Evolutionary conservation across 2,888 invertebrate species (phyloP).

Genomic region (Malthinus seriepunctatus): DNA sequence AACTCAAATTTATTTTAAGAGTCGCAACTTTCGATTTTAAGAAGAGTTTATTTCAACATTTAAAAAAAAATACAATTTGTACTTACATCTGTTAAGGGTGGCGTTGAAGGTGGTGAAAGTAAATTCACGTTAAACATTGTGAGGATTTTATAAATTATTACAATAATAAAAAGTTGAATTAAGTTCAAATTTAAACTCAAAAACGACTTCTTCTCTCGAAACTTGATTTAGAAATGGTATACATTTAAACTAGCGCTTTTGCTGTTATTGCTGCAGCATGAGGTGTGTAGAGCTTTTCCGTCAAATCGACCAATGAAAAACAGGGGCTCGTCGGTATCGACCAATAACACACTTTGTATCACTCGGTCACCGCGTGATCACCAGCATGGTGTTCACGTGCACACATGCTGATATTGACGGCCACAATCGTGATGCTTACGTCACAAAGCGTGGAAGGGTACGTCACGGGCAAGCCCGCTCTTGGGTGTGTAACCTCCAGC

Average conservation of each 20-base stretch:
- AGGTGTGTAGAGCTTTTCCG: slow-evolving; percentile 53
- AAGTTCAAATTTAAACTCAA: not conserved
- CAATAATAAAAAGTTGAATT: not conserved
- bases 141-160: not conserved
- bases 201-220: slow-evolving; percentile 19
- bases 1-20: not conserved
- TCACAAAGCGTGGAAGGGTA: slow-evolving; percentile 55
- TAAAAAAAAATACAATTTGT: slow-evolving; percentile 4
- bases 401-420: slow-evolving; percentile 70
- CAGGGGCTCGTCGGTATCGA: slow-evolving; percentile 70
- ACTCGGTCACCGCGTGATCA: slow-evolving; percentile 78
- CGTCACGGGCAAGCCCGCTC: slow-evolving; percentile 48
- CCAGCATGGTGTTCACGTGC: slow-evolving; percentile 84
- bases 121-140: slow-evolving; percentile 41
- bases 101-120: slow-evolving; percentile 74
- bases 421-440: slow-evolving; percentile 67
- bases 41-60: not conserved
- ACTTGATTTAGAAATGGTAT: slow-evolving; percentile 37
- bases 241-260: slow-evolving; percentile 42
- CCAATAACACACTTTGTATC: slow-evolving; percentile 68
- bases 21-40: not conserved
- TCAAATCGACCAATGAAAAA: slow-evolving; percentile 60
- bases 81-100: slow-evolving; percentile 63
- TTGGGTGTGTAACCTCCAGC: slow-evolving; percentile 22
- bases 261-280: slow-evolving; percentile 51